A percentile compares a stretch with the other conserved stretches of the same genome.
Evolutionary conservation across 2,797 vertebrate species (phyloP).

Genomic region (Aselliscus stoliczkanus): DNA sequence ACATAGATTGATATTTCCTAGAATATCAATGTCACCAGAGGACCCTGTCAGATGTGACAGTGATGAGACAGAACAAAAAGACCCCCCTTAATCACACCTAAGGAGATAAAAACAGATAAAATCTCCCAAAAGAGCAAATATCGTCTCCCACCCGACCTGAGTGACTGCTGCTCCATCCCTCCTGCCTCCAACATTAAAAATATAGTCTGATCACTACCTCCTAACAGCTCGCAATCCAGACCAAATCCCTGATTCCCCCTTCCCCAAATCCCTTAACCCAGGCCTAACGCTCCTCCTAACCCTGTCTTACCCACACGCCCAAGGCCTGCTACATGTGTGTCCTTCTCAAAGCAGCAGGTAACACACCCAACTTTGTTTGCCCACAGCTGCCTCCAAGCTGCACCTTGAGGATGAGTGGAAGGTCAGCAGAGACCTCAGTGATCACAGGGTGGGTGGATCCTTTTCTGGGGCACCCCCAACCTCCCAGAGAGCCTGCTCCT

Average conservation of each 20-base stretch:
- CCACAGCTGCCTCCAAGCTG: background rate
- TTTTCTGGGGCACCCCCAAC: no score
- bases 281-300: background rate
- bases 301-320: background rate
- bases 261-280: background rate
- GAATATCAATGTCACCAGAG: no score
- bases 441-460: background rate
- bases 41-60: no score
- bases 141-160: background rate
- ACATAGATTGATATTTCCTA: no score
- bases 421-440: background rate
- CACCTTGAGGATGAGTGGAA: background rate
- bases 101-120: no score
- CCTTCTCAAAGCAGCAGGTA: background rate
- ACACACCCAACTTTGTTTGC: background rate
- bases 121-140: background rate
- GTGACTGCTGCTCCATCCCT: accelerated
- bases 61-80: no score
- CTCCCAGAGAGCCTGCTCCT: background rate
- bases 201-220: background rate
- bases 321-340: no score
- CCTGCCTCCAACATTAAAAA: background rate
- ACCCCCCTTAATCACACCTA: no score
- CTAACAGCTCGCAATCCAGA: background rate
- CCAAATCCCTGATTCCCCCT: background rate